Evolutionary conservation across 2,113 vertebrate genomes (phyloP), one percentile per base, ranked within the genome.

Genomic region (Dendrocopos noguchii): DNA sequence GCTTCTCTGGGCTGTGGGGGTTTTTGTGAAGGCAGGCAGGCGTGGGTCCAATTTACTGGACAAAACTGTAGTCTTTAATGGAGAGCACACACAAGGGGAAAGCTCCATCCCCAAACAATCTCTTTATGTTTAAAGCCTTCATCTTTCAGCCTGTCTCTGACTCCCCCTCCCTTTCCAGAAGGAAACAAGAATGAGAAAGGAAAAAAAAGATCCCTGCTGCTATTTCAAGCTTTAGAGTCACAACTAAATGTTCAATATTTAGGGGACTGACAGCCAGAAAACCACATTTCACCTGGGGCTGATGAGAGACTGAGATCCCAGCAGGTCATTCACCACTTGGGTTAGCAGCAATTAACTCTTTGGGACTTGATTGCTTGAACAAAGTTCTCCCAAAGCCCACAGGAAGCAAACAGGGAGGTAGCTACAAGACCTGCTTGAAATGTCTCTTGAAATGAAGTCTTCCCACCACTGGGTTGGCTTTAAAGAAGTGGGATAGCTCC

Each of bases 81-180:
- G 89, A 74, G 79, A 91, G 67, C 84, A 89, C 13, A 6, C 95
- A 73, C 56, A 59, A 74, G 93, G 93, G 64, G 79, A 95, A 93
- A 93, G 93, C 93, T 94, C 91, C 81, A 34, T 83, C 87, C 82
- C 94, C 33, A 95, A 93, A 93, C 93, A 95, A 94, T 91, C 91
- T 79, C 90, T 89, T 91, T 91, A 87, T 55, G 76, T 68, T 88
- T 33, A 72, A 91, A 87, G 57, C 87, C 87, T 94, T 95, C 84
- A 91, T 91, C 91, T 88, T 78, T 82, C 91, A 85, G 33, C 53
- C 24, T 67, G 64, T 44, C 87, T 91, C 94, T 78, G 68, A 20
- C 47, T 87, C 84, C 68, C 89, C 53, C 61, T 79, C 78, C 53
- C 53, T 77, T 88, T 90, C 71, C 66, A 29, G 36, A 84, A 71